These are phyloP conservation scores for Stenichneumon culpator DNA, from an alignment of 2,888 invertebrate genomes.

Conservation along the genomic window DNA sequence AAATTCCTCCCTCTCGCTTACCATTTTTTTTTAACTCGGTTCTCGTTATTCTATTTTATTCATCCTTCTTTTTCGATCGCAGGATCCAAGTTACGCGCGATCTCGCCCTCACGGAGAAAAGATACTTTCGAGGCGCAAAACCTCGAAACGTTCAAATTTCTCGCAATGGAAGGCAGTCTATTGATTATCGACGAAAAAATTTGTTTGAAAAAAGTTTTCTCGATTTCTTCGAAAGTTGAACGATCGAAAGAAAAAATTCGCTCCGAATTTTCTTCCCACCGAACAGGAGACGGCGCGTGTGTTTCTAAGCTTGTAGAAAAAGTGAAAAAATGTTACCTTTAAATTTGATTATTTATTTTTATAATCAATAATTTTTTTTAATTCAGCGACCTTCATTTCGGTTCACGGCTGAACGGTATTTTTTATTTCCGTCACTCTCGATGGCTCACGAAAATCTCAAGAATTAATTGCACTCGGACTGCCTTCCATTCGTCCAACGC, in stretches of 20 bases:
- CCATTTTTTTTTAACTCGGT: constrained; percentile 38
- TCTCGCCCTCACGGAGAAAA: neutral
- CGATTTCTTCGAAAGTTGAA: neutral
- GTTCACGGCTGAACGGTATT: constrained; percentile 1
- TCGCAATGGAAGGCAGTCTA: neutral
- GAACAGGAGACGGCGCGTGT: neutral
- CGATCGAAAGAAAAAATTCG: neutral
- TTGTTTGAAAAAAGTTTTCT: no score
- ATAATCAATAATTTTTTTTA: constrained; percentile 39
- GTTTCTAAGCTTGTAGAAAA: neutral
- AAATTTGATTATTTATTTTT: constrained; percentile 7
- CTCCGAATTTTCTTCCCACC: no score
- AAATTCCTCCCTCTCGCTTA: constrained; percentile 67
- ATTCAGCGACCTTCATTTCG: constrained; percentile 28
- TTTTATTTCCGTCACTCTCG: constrained; percentile 1
- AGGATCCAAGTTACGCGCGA: neutral
- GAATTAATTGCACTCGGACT: constrained; percentile 31
- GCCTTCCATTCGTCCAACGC: constrained; percentile 12
- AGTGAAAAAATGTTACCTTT: neutral
- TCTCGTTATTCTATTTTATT: constrained; percentile 34
- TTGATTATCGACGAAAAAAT: neutral
- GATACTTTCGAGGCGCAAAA: neutral
- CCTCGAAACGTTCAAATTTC: neutral
- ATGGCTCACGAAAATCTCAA: neutral
- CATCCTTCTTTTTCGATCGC: neutral